These are phyloP conservation scores for Channallabes apus DNA, from an alignment of 2,797 vertebrate genomes.

Conservation along the genomic window DNA sequence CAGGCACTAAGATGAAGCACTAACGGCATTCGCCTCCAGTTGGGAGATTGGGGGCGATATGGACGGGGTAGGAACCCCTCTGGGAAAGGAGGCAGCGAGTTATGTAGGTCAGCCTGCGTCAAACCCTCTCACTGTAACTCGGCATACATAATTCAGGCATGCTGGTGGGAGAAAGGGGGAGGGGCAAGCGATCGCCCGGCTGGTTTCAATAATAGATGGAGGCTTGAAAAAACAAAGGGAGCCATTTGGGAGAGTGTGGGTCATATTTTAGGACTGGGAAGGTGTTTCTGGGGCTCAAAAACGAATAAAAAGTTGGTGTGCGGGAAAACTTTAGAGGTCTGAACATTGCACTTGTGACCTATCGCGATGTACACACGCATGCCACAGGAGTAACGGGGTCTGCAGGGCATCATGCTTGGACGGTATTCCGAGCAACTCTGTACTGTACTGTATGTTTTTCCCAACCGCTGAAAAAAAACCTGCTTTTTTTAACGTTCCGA, in stretches of 20 bases:
- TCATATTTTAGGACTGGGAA: conserved; percentile 34
- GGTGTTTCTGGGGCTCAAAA: conserved; percentile 47
- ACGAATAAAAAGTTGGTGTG: conserved; percentile 44
- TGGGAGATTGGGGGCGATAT: conserved; percentile 58
- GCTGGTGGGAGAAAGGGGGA: conserved; percentile 67
- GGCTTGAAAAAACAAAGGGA: conserved; percentile 65
- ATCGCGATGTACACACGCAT: conserved; percentile 1
- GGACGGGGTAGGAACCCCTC: conserved; percentile 51
- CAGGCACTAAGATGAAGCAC: conserved; percentile 44
- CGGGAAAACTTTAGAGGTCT: conserved; percentile 51
- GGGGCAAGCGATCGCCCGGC: conserved; percentile 60
- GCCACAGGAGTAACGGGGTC: conserved; percentile 23
- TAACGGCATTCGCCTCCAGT: conserved; percentile 54
- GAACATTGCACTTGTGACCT: conserved; percentile 17
- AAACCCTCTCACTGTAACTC: conserved; percentile 71
- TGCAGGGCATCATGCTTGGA: neutral
- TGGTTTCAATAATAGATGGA: conserved; percentile 81
- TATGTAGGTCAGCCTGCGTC: conserved; percentile 80
- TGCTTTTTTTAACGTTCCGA: neutral
- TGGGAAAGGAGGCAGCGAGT: conserved; percentile 60
- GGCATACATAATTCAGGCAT: conserved; percentile 79
- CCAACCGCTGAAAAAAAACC: conserved; percentile 37
- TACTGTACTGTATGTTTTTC: conserved; percentile 31
- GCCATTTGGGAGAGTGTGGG: conserved; percentile 49
- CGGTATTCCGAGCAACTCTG: conserved; percentile 24